phyloP scores from a whole-genome alignment of 1,140 invertebrate species.

The Euura saliciscinereae region DNA sequence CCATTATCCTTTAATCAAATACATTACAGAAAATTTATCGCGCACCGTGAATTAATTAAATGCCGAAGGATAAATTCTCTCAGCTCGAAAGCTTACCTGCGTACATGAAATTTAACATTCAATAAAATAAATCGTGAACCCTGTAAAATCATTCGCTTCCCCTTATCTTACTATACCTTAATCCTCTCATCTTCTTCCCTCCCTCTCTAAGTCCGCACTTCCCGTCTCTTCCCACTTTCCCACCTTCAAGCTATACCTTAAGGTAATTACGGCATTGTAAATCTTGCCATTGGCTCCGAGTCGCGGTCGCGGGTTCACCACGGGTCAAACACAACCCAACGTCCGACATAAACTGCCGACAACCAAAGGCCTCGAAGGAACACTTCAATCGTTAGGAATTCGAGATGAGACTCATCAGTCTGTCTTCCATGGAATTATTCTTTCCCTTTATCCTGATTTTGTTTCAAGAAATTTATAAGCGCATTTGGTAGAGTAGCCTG shows the following conservation, averaged over 20 bases:
- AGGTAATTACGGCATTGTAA: conserved; percentile 7
- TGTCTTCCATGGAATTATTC: no score
- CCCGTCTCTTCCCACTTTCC: conserved; percentile 9
- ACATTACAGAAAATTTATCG: conserved; percentile 61
- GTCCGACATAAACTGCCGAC: not conserved
- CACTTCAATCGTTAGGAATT: not conserved
- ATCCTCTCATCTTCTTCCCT: conserved; percentile 23
- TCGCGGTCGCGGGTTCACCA: not conserved
- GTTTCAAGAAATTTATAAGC: no score
- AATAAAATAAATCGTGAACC: conserved; percentile 50
- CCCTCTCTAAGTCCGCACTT: conserved; percentile 8
- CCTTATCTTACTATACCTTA: conserved; percentile 28
- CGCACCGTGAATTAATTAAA: conserved; percentile 59
- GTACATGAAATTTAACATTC: conserved; percentile 55
- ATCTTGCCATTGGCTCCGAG: not conserved
- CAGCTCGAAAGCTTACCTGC: conserved; percentile 37
- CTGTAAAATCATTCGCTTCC: conserved; percentile 34
- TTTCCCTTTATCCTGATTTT: no score
- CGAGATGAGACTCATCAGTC: not conserved
- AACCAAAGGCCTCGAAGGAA: not conserved
- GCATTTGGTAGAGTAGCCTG: no score
- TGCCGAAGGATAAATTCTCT: conserved; percentile 59
- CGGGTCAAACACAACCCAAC: not conserved
- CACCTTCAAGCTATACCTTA: not conserved
- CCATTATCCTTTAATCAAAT: conserved; percentile 62